Evolutionary conservation across 2,113 vertebrate genomes (phyloP).

Genomic region (Ploceus nigricollis): DNA sequence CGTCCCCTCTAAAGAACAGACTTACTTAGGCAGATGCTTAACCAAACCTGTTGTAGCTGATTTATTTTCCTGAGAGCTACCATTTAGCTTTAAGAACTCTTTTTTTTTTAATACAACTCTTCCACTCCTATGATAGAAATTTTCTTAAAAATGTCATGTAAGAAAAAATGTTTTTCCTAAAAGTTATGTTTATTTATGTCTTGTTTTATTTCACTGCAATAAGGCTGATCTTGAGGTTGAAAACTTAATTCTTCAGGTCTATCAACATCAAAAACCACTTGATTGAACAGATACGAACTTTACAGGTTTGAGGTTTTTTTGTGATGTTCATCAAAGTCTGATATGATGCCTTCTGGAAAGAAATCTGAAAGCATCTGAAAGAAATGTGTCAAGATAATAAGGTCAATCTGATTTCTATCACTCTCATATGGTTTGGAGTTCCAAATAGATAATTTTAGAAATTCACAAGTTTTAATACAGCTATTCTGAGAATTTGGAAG

Average conservation of each 20-base stretch:
- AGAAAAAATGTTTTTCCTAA: neutral
- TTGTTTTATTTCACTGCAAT: neutral
- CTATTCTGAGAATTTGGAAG: neutral
- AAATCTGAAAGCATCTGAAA: neutral
- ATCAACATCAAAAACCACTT: neutral
- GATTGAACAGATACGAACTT: neutral
- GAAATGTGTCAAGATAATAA: neutral
- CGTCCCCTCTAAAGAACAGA: neutral
- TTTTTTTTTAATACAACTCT: neutral
- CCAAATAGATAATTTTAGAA: neutral
- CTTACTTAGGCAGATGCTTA: neutral
- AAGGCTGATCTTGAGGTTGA: neutral
- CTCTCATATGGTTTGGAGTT: neutral
- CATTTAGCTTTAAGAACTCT: accelerated
- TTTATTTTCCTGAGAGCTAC: neutral
- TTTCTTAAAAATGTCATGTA: neutral
- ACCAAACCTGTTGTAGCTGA: accelerated
- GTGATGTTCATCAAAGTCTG: neutral
- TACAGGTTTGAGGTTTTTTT: neutral
- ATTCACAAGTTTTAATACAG: neutral
- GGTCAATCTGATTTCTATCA: neutral
- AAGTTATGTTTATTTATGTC: neutral
- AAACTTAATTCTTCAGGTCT: neutral
- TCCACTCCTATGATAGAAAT: neutral
- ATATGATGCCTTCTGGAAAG: neutral